Evolutionary conservation across 2,113 vertebrate genomes (phyloP), one percentile per base, ranked within the genome.

Genomic region (Atherinomorus stipes): DNA sequence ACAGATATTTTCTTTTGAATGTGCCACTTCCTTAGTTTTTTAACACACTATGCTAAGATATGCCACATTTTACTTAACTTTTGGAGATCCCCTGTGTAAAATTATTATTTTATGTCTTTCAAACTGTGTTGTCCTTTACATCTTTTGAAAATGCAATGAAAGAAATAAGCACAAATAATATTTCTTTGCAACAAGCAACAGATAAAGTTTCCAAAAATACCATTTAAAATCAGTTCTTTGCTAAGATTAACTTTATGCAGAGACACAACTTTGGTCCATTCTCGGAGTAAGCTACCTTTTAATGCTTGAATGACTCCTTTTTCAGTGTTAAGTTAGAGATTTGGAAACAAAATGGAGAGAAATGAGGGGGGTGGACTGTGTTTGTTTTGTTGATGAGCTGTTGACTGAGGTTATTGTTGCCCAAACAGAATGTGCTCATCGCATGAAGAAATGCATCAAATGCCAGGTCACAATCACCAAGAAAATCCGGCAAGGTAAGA

Each of bases 371-470:
- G 5, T 47, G 18, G 11, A 7, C 19, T 18, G 13, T 19, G n/a
- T 47, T 71, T 51, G 11, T 44, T n/a, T 38, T 62, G 11, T 21
- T 3, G 19, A 31, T 50, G 21, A 40, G 15, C 50, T 52, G 1
- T 38, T 49, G 1, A 18, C 40, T 85, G 47, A 78, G 6, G 1
- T 23, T 7, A 12, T 74, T n/a, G 2, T 78, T 79, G 42, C 79
- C 61, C 68, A 31, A 37, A 52, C 82, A 99, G 98, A 98, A 71
- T 99, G 98, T 56, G 96, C 98, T 76, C 95, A 95, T 86, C 95
- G 98, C 59, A 99, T 99, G 98, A 99, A 99, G 94, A 99, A 98
- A 78, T 99, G 98, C 88, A 98, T 99, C 93, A 96, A 97, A 90
- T 99, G 98, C 90, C 98, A 99, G 93, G 96, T 95, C 88, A 95